Conservation (phyloP, 2,113 vertebrate genomes). For the Prunella fulvescens region DNA sequence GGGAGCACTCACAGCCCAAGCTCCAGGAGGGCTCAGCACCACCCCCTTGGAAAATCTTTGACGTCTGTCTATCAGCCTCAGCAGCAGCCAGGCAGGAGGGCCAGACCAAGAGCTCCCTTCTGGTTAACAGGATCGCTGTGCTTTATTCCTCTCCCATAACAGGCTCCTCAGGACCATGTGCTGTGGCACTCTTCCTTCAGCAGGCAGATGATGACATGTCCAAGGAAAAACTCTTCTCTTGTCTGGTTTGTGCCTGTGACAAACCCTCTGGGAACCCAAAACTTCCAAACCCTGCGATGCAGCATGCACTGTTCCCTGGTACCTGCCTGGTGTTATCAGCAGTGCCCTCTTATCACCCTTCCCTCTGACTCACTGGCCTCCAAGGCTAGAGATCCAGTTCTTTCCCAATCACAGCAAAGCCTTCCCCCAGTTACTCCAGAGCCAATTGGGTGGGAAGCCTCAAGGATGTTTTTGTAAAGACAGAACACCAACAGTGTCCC, state of each 20-base stretch:
- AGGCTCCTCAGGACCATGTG: not conserved
- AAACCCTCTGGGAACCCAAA: not conserved
- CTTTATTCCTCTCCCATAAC: not conserved
- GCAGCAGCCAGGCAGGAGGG: not conserved
- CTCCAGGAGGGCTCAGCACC: not conserved
- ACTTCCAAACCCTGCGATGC: not conserved
- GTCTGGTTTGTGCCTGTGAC: not conserved
- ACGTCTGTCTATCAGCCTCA: not conserved
- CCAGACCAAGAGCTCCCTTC: not conserved
- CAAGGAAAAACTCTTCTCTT: not conserved
- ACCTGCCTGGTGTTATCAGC: not conserved
- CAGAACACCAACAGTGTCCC: not conserved
- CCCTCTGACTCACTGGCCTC: not conserved
- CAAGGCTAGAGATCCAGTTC: not conserved
- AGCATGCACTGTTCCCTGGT: accelerated
- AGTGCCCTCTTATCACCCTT: not conserved
- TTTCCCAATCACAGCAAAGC: not conserved
- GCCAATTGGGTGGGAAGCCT: conserved; percentile 21
- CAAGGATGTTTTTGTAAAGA: conserved; percentile 23
- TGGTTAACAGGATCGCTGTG: not conserved
- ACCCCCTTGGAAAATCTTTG: not conserved
- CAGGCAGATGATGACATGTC: not conserved
- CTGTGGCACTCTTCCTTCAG: not conserved
- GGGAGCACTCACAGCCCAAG: not conserved
- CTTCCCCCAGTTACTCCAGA: not conserved